Base-by-base conservation (phyloP, 1,140 invertebrate species). In the Ectropis grisescens region DNA sequence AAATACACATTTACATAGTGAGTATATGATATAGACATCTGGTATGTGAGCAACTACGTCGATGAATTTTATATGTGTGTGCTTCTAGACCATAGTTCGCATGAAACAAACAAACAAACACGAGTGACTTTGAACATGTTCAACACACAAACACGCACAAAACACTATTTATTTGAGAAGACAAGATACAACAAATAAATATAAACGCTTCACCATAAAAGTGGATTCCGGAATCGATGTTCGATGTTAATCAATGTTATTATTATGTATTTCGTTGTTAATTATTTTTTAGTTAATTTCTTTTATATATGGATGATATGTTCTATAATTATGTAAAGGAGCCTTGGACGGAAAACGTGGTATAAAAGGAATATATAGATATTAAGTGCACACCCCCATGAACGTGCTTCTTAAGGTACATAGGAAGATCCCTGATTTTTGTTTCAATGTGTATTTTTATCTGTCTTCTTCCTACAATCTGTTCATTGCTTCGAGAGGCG, bases 41-140 rank as follows among this genome's bases (percentile, higher is more conserved):
- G 74, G 76, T 81, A 81, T 81, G 76, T 81, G 76, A 81, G 76
- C 76, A 47, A 75, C 67, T 49, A 45, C 65, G 67, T 62, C 47
- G 37, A 45, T 42, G 10, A 48, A 72, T 37, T n/a, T n/a, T 44
- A 41, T 44, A 44, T 69, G 52, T 59, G 57, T 79, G 70, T 67
- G 68, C 61, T 69, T 74, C 27, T 71, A 72, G 68, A 53, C 51
- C 33, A 34, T 67, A 67, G 51, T 29, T 52, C 47, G 72, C 72
- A 78, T 78, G 71, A 43, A 49, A 41, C n/a, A 8, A 33, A 47
- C 41, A 41, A 37, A 51, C 48, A 60, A 41, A 65, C 61, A 65
- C 54, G 38, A 41, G 39, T 41, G 42, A 16, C 41, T 52, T 54
- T 46, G 51, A 41, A 55, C 47, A 52, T 25, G 60, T 57, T 58